Conservation (phyloP, 2,113 vertebrate species). For the Perca flavescens region DNA sequence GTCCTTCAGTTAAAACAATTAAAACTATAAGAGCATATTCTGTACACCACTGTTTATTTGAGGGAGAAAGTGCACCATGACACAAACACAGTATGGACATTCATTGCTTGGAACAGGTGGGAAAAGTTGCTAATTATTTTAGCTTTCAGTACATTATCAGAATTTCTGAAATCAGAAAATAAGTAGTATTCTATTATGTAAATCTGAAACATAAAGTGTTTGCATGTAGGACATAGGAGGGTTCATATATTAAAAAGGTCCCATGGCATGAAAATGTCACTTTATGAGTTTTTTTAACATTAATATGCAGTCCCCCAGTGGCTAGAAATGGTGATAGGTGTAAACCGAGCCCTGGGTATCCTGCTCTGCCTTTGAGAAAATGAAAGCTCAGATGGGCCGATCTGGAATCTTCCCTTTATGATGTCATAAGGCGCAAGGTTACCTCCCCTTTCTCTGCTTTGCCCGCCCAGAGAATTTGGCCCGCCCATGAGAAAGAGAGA, state of each 20-base stretch:
- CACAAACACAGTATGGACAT: conserved; percentile 66
- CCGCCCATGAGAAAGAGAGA: too few relatives aligned
- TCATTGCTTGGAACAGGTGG: conserved; percentile 62
- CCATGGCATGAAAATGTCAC: too few relatives aligned
- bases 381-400: too few relatives aligned
- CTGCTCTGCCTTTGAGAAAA: too few relatives aligned
- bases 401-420: too few relatives aligned
- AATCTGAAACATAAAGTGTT: conserved; percentile 62
- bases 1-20: not conserved
- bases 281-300: too few relatives aligned
- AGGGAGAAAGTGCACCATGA: conserved; percentile 63
- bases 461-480: too few relatives aligned
- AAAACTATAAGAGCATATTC: not conserved
- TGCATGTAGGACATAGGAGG: conserved; percentile 37
- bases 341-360: too few relatives aligned
- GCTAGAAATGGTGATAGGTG: too few relatives aligned
- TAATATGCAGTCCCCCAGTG: too few relatives aligned
- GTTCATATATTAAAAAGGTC: conserved; percentile 34
- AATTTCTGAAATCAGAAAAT: conserved; percentile 78
- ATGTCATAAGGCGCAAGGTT: too few relatives aligned
- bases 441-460: too few relatives aligned
- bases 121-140: conserved; percentile 61
- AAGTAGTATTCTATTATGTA: conserved; percentile 53
- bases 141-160: conserved; percentile 51
- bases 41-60: conserved; percentile 69